These are phyloP conservation scores for Melanostigma gelatinosum DNA, from an alignment of 2,113 vertebrate species.

Conservation along the genomic window DNA sequence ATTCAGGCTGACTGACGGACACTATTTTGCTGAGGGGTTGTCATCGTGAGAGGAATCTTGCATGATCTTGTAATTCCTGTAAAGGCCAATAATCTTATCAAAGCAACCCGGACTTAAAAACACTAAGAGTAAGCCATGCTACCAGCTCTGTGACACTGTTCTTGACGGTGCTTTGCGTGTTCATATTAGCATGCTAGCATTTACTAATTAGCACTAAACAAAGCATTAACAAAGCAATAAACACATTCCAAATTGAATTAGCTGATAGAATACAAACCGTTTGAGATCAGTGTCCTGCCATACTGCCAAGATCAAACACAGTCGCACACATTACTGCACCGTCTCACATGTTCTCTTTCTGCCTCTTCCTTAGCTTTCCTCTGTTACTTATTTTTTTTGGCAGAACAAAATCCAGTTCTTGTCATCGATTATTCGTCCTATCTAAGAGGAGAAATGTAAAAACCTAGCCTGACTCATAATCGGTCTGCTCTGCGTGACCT, in stretches of 20 bases:
- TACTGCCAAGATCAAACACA: constrained; percentile 58
- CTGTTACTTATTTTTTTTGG: constrained; percentile 19
- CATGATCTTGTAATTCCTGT: not conserved
- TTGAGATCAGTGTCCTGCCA: too few relatives aligned
- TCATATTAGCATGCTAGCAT: not conserved
- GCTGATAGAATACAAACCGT: too few relatives aligned
- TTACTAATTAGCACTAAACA: not conserved
- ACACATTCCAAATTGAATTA: too few relatives aligned
- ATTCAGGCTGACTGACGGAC: constrained; percentile 24
- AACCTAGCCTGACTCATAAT: not conserved
- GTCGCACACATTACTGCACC: constrained; percentile 8
- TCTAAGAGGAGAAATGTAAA: constrained; percentile 15
- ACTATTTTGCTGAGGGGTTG: constrained; percentile 24
- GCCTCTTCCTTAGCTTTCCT: not conserved
- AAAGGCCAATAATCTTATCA: not conserved
- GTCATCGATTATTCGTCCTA: not conserved
- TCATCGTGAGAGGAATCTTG: constrained; percentile 44
- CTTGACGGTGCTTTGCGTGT: not conserved
- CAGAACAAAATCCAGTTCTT: constrained; percentile 23
- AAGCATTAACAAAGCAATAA: too few relatives aligned
- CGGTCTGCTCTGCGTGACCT: constrained; percentile 30
- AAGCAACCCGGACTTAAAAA: not conserved
- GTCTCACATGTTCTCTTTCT: constrained; percentile 13
- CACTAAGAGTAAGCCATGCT: not conserved
- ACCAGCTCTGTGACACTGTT: not conserved